Conservation (phyloP, 2,888 invertebrate species). For the Melangyna quadrimaculata region DNA sequence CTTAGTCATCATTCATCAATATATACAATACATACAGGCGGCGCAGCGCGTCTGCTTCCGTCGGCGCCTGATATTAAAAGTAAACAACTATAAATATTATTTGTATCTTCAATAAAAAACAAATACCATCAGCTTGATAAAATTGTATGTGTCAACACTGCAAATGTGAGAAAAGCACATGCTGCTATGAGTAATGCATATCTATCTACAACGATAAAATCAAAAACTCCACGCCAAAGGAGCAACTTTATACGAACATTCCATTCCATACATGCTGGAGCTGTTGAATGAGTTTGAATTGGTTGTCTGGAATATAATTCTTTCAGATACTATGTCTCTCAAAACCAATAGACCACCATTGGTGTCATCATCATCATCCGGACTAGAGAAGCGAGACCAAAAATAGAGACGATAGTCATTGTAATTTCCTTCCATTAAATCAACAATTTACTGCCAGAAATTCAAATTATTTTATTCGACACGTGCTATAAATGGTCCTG, state of each 20-base stretch:
- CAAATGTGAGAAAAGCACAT: conserved; percentile 6
- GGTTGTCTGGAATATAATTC: conserved; percentile 4
- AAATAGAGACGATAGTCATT: conserved; percentile 19
- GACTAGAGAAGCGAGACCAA: not conserved
- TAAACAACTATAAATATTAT: conserved; percentile 11
- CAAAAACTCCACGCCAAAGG: not conserved
- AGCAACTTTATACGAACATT: not conserved
- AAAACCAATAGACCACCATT: conserved; percentile 20
- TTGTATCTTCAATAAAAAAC: conserved; percentile 2
- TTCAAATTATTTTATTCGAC: conserved; percentile 40
- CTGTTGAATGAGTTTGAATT: not conserved
- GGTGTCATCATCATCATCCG: conserved; percentile 7
- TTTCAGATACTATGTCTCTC: not conserved
- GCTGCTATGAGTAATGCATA: conserved; percentile 21
- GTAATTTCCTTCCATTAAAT: conserved; percentile 28
- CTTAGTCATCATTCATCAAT: not conserved
- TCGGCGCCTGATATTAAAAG: conserved; percentile 24
- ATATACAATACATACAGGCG: not conserved
- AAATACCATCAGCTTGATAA: not conserved
- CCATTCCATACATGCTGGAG: not conserved
- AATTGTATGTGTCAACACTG: conserved; percentile 9
- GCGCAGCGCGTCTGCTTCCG: not conserved
- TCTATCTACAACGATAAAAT: not conserved
- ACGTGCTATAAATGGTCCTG: conserved; percentile 33
- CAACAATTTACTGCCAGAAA: conserved; percentile 24